Base-by-base conservation (phyloP, 2,113 vertebrate genomes). In the Uria aalge region DNA sequence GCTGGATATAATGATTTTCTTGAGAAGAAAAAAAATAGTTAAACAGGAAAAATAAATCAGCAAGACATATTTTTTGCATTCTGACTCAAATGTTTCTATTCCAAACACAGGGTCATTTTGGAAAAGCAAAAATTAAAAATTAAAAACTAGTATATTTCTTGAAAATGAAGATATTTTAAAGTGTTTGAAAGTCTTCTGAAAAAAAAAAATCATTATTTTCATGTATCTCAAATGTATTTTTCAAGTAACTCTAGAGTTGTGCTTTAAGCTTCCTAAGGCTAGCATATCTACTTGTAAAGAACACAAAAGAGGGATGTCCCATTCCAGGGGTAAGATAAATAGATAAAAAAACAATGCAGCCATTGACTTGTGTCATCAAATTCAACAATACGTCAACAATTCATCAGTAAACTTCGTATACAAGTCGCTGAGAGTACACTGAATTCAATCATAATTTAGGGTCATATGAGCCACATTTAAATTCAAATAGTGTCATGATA, bases 1-100 rank as follows among this genome's bases (percentile, higher is more conserved):
- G 8, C 22, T 82, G 15, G 8, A 79, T 52, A 6, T 5, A 75
- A 67, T 0, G 1, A 0, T 60, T 79, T 36, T 21, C 11, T 53
- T 41, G 5, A 93, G 23, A 45, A 29, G 3, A 60, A 83, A 71
- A 74, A 48, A 20, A 20, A 11, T 9, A 10, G 8, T 50, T 48
- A 3, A 71, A 36, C 40, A 30, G 6, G 16, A 71, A 78, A 85
- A 75, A 56, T 45, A 59, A 79, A 23, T 11, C 1, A 56, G 66
- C 8, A 57, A n/a, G 7, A 64, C 15, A 50, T 0, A 3, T 8
- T 36, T 90, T 90, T 76, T 80, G 4, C 5, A 59, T 83, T 83
- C 38, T 53, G 0, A 0, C 12, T 71, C 72, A 88, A 30, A 6
- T 0, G 0, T 32, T 77, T 45, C 19, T 63, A 34, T 94, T 59